Evolutionary conservation across 2,797 vertebrate species (phyloP).

Genomic region (Squalus acanthias): DNA sequence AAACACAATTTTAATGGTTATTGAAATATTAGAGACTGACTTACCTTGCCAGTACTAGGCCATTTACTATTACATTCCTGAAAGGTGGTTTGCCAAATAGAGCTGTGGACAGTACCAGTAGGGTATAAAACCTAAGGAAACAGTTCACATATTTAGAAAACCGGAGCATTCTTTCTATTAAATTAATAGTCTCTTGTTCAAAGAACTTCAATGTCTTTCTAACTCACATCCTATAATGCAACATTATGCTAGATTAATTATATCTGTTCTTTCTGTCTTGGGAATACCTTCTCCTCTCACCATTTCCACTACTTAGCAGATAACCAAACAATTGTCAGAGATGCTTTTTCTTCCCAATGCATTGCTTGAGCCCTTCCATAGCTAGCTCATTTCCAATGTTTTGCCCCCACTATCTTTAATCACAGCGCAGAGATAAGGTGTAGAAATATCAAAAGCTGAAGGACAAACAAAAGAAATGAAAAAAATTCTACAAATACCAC

Average conservation of each 20-base stretch:
- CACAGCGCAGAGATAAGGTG: too few species aligned
- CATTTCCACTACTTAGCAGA: not conserved
- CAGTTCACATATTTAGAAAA: not conserved
- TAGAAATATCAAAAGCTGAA: too few species aligned
- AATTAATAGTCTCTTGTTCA: not conserved
- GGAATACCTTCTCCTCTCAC: not conserved
- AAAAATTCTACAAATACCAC: too few species aligned
- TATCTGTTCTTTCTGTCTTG: not conserved
- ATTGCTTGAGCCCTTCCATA: too few species aligned
- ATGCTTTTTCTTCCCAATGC: too few species aligned
- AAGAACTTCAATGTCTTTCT: not conserved
- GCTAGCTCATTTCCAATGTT: too few species aligned
- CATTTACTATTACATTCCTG: slow-evolving; percentile 95
- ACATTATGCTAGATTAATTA: not conserved
- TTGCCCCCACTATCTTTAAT: too few species aligned
- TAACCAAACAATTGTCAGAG: not conserved
- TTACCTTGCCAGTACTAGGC: slow-evolving; percentile 86
- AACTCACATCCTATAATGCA: not conserved
- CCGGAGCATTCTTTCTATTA: not conserved
- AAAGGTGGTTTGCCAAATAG: slow-evolving; percentile 92
- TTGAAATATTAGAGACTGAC: slow-evolving; percentile 14
- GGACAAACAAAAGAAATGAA: too few species aligned
- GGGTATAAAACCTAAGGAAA: slow-evolving; percentile 84
- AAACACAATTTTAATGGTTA: slow-evolving; percentile 7
- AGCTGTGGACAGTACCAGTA: slow-evolving; percentile 87